These are phyloP conservation scores for Solenopsis fugax DNA, from an alignment of 1,140 invertebrate genomes.

Conservation along the genomic window DNA sequence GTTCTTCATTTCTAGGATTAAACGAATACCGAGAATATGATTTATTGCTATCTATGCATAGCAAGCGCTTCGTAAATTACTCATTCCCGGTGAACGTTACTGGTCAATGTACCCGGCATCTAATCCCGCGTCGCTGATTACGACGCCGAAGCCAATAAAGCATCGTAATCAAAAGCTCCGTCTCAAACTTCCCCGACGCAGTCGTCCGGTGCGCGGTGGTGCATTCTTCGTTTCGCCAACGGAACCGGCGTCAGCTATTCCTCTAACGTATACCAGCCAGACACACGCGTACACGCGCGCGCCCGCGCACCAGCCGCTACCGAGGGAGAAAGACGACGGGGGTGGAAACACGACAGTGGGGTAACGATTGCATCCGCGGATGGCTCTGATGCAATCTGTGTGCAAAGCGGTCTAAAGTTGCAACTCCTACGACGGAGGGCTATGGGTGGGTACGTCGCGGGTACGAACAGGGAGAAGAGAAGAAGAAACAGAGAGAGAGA, in stretches of 20 bases:
- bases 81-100: conserved; percentile 18
- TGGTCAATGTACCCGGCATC: conserved; percentile 26
- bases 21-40: neutral
- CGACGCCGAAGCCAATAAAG: conserved; percentile 69
- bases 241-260: conserved; percentile 54
- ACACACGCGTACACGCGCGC: conserved; percentile 39
- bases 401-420: conserved; percentile 80
- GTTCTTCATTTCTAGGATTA: neutral
- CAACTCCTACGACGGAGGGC: conserved; percentile 65
- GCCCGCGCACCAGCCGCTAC: neutral
- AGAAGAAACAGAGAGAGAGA: too few species aligned
- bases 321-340: conserved; percentile 36
- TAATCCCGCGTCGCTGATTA: conserved; percentile 61
- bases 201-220: conserved; percentile 45
- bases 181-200: conserved; percentile 63
- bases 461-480: conserved; percentile 7
- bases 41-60: conserved; percentile 24
- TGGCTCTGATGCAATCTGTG: conserved; percentile 83
- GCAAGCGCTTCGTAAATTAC: conserved; percentile 24
- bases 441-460: conserved; percentile 30
- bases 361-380: conserved; percentile 84
- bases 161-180: conserved; percentile 64
- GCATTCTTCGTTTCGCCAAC: conserved; percentile 68
- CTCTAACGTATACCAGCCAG: neutral
- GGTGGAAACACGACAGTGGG: conserved; percentile 72